A percentile compares a stretch with the other conserved stretches of the same genome.
These are phyloP conservation scores for Caenorhabditis virilis DNA, from an alignment of 2,888 invertebrate genomes.

Conservation along the genomic window DNA sequence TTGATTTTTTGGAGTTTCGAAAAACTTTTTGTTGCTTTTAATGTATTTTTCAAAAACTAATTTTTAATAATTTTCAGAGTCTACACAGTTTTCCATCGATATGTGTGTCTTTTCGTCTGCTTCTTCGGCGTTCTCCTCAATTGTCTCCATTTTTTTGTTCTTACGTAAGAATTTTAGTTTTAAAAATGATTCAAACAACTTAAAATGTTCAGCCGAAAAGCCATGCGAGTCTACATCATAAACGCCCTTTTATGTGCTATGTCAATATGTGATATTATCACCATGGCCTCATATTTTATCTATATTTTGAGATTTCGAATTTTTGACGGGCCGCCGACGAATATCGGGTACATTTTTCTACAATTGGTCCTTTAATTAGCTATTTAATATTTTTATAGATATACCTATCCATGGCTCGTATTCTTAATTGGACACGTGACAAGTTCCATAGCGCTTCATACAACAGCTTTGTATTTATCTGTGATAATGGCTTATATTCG, in stretches of 20 bases:
- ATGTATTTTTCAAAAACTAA: no score
- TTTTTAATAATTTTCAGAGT: constrained; percentile 42
- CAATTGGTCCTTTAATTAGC: no score
- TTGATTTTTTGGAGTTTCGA: no score
- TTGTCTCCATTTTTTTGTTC: constrained; percentile 53
- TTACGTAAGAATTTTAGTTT: constrained; percentile 38
- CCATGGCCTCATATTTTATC: constrained; percentile 64
- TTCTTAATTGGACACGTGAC: constrained; percentile 56
- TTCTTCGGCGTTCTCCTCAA: constrained; percentile 52
- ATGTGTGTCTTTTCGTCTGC: constrained; percentile 51
- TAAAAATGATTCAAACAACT: constrained; percentile 6
- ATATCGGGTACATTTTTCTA: constrained; percentile 27
- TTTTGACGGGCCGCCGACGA: constrained; percentile 32
- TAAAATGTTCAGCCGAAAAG: constrained; percentile 35
- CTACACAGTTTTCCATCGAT: constrained; percentile 51
- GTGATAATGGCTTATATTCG: constrained; percentile 65
- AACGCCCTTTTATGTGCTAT: constrained; percentile 54
- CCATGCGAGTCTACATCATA: constrained; percentile 51
- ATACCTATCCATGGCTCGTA: constrained; percentile 52
- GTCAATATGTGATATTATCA: constrained; percentile 65
- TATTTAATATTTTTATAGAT: constrained; percentile 37
- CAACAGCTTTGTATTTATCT: constrained; percentile 62
- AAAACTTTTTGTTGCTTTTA: no score
- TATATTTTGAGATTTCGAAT: constrained; percentile 62
- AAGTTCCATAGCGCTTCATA: constrained; percentile 62